These are phyloP conservation scores for Harpalus rubripes DNA, from an alignment of 2,888 invertebrate species.

Conservation along the genomic window DNA sequence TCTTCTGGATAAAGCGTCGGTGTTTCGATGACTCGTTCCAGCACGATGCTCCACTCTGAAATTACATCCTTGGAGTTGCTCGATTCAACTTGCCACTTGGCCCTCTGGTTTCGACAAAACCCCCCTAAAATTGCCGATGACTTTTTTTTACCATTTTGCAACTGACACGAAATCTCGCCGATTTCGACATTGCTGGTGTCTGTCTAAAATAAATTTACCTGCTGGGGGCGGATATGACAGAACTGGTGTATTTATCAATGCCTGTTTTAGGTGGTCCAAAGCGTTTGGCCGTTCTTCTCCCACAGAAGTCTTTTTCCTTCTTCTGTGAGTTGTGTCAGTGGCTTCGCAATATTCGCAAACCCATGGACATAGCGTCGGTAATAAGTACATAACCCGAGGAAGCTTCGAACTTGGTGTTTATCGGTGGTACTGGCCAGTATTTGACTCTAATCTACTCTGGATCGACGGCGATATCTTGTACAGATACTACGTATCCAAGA, in stretches of 20 bases:
- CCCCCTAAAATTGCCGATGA: not conserved
- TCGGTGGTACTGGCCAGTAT: no score
- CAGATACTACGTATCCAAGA: no score
- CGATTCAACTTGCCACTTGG: no score
- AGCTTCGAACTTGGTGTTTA: no score
- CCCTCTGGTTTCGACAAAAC: no score
- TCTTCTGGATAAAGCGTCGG: not conserved
- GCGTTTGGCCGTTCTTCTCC: not conserved
- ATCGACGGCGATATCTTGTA: no score
- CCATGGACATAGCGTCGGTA: no score
- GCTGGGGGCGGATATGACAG: not conserved
- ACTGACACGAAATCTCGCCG: not conserved
- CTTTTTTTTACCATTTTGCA: not conserved
- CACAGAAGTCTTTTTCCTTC: not conserved
- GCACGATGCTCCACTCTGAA: not conserved
- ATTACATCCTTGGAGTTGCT: not conserved
- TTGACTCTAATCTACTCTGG: no score
- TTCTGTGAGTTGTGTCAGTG: not conserved
- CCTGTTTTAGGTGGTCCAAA: not conserved
- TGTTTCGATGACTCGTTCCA: not conserved
- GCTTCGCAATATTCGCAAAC: no score
- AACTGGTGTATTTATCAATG: not conserved
- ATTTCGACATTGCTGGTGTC: not conserved
- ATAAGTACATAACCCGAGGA: no score
- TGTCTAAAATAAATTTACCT: not conserved